Evolutionary conservation across 2,888 invertebrate genomes (phyloP), one percentile per base, ranked within the genome.

Genomic region (Mechanitis mazaeus): DNA sequence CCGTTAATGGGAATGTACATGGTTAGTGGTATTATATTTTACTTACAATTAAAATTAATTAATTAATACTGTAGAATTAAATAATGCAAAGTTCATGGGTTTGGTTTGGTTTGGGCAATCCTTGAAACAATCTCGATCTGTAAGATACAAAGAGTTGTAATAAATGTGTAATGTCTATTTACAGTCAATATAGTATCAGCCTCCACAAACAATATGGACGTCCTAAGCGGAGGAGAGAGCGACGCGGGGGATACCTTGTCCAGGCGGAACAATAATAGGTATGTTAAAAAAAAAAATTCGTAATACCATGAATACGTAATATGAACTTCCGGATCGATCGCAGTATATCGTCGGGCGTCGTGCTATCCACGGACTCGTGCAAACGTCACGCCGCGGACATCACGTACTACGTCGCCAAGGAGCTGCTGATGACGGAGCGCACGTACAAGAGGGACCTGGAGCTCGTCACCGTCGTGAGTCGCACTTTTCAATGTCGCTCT

Each of bases 391-490:
- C 70, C 70, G 77, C 74, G 54, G 89, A 88, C 68, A 71, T 84
- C 50, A 80, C 83, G 2, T 97, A 96, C 83, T 97, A 94, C 81
- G 94, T 97, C 70, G 95, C 95, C 58, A 98, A 98, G 83, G 98
- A 98, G 85, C 91, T 98, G 71, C 91, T 98, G 60, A 97, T 97
- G 96, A 98, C 98, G 0, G 98, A 98, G 81, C 91, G 98, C 71
- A 98, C 98, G 0, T 98, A 98, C 83, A 96, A 96, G 77, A 95
- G 97, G 75, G 98, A 98, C 81, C 88, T 98, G 72, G 97, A 98
- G 80, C 95, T 98, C 53, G 92, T 98, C 66, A 96, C 96, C 80
- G 92, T 95, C 79, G 97, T 97, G 80, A 91, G 94, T 90, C 9
- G 9, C 9, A 9, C 7, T 42, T 9, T 9, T 42, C 42, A 42